A percentile compares a stretch with the other conserved stretches of the same genome.
Evolutionary conservation across 1,140 invertebrate genomes (phyloP).

Genomic region (Marisa cornuarietis): DNA sequence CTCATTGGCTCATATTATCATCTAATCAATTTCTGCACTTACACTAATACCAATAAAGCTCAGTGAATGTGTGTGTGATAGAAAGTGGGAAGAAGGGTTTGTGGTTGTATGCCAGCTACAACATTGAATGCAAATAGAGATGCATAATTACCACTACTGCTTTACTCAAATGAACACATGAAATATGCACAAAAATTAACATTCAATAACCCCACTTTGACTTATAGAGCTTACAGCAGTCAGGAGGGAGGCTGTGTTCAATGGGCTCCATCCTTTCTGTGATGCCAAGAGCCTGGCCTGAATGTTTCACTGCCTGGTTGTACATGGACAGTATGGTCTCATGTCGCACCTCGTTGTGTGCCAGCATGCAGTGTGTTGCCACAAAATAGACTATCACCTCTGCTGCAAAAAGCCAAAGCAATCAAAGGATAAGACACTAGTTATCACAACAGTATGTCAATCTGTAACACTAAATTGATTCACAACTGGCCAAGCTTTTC

Average conservation of each 20-base stretch:
- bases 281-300: not conserved
- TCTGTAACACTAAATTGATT: too few species aligned
- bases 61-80: too few species aligned
- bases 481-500: not conserved
- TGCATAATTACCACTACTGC: too few species aligned
- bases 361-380: conserved; percentile 55
- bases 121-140: too few species aligned
- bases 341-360: conserved; percentile 54
- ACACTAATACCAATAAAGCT: too few species aligned
- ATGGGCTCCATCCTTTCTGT: conserved; percentile 21
- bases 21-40: too few species aligned
- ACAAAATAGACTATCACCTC: conserved; percentile 58
- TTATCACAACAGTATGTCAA: too few species aligned
- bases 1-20: too few species aligned
- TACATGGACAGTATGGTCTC: conserved; percentile 49
- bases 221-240: conserved; percentile 33
- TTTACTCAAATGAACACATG: not conserved
- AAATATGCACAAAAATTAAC: not conserved
- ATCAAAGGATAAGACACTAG: not conserved
- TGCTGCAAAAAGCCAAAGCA: conserved; percentile 37
- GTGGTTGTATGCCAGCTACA: too few species aligned
- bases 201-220: not conserved
- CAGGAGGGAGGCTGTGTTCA: conserved; percentile 34
- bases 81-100: too few species aligned
- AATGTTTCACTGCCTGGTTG: conserved; percentile 39